Evolutionary conservation across 2,888 invertebrate genomes (phyloP), one percentile per base, ranked within the genome.

Genomic region (Orthosia gothica): DNA sequence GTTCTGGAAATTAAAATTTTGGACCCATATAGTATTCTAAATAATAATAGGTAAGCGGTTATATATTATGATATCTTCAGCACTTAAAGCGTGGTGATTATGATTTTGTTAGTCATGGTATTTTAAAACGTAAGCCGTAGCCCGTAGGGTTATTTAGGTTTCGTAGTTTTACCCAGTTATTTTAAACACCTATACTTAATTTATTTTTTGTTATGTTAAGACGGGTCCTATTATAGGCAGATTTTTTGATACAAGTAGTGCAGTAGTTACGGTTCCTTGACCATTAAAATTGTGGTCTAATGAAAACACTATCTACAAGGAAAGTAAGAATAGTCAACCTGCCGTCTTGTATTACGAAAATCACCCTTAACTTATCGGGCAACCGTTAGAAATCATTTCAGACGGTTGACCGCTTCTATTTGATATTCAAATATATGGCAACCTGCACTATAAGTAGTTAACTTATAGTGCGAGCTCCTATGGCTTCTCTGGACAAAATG

Each of bases 1-100:
- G 79, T 94, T 92, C 96, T 96, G 91, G 13, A 91, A 66, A 57
- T 69, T 2, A 7, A 16, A 16, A 15, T 9, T 5, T 18, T 0
- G n/a, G 9, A 20, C 40, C 40, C 40, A 9, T 40, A 40, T 40
- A 40, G 40, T 40, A 40, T 40, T 40, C 1, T 40, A 40, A 40
- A 40, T 40, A 9, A 9, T 40, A 40, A 9, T 40, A 40, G 40
- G 40, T 40, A 40, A 40, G 40, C 9, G 9, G 7, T 40, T 9
- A 4, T 4, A n/a, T n/a, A n/a, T n/a, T n/a, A n/a, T 9, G 0
- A 4, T 9, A 3, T 70, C 18, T 45, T 4, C 13, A 16, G 15
- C 3, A 50, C 1, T 45, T 50, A 15, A 78, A 58, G 74, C 50
- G 16, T 45, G 23, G 45, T 74, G 57, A 52, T 7, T 50, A 23